phyloP scores from a whole-genome alignment of 2,113 vertebrate species.

The Anas platyrhynchos region DNA sequence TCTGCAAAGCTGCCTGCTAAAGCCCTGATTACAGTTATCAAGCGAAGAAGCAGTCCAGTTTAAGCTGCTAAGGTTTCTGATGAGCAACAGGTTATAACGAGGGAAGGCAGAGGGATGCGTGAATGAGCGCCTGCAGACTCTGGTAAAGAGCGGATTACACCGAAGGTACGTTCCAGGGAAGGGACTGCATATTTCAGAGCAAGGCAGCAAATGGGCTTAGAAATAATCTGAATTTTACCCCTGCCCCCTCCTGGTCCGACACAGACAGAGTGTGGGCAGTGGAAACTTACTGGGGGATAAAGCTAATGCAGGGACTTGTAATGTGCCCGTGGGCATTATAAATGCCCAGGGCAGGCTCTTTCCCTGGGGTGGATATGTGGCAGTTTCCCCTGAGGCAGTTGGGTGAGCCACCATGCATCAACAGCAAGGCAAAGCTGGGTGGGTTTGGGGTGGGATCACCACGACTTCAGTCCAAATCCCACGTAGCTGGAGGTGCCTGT shows the following conservation, averaged over 20 bases:
- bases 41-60: slow-evolving; percentile 52
- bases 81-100: slow-evolving; percentile 53
- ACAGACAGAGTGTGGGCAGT: slow-evolving; percentile 37
- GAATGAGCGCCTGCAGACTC: slow-evolving; percentile 28
- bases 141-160: slow-evolving; percentile 61
- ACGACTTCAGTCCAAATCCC: fast-evolving
- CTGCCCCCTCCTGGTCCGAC: background rate
- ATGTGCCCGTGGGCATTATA: background rate
- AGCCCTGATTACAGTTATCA: slow-evolving; percentile 66
- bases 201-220: slow-evolving; percentile 60
- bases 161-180: slow-evolving; percentile 33
- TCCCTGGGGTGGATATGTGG: fast-evolving
- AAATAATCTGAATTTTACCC: slow-evolving; percentile 34
- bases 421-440: background rate
- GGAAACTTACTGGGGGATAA: background rate
- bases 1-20: slow-evolving; percentile 54
- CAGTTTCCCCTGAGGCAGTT: fast-evolving
- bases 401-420: background rate
- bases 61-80: slow-evolving; percentile 65
- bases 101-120: slow-evolving; percentile 12
- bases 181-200: slow-evolving; percentile 53
- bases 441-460: background rate
- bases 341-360: background rate
- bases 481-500: background rate
- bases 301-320: background rate